phyloP scores from a whole-genome alignment of 1,140 invertebrate genomes.

The Plutomurus gul region DNA sequence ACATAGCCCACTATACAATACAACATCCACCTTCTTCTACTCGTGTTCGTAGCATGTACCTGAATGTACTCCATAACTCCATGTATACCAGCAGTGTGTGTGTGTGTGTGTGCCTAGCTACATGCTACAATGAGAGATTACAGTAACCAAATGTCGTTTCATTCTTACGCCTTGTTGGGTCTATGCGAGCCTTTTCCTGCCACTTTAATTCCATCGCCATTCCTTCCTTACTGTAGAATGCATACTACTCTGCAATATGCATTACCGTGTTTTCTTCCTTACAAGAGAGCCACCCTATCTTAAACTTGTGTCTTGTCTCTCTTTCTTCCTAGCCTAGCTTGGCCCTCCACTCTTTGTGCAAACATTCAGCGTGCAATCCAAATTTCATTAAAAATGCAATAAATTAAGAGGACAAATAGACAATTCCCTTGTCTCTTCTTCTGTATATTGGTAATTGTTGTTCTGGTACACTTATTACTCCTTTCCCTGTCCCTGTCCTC shows the following conservation, averaged over 20 bases:
- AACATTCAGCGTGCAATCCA: not conserved
- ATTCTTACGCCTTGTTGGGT: not conserved
- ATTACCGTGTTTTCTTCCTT: no score
- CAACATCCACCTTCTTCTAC: not conserved
- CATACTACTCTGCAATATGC: not conserved
- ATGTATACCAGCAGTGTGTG: no score
- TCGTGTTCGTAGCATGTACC: not conserved
- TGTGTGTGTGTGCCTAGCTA: no score
- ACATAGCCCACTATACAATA: not conserved
- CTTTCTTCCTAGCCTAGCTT: not conserved
- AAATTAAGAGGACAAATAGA: conserved; percentile 33
- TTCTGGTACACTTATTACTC: not conserved
- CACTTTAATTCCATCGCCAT: conserved; percentile 14
- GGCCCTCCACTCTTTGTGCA: not conserved
- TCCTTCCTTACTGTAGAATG: conserved; percentile 10
- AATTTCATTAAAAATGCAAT: conserved; percentile 36
- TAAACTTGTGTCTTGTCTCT: not conserved
- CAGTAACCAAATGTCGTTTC: not conserved
- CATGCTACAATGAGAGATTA: no score
- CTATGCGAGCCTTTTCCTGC: conserved; percentile 9
- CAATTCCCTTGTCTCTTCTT: not conserved
- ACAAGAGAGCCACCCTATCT: no score
- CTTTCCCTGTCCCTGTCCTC: no score
- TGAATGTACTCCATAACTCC: no score
- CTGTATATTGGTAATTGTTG: not conserved